Evolutionary conservation across 2,113 vertebrate genomes (phyloP).

Genomic region (Laterallus jamaicensis): DNA sequence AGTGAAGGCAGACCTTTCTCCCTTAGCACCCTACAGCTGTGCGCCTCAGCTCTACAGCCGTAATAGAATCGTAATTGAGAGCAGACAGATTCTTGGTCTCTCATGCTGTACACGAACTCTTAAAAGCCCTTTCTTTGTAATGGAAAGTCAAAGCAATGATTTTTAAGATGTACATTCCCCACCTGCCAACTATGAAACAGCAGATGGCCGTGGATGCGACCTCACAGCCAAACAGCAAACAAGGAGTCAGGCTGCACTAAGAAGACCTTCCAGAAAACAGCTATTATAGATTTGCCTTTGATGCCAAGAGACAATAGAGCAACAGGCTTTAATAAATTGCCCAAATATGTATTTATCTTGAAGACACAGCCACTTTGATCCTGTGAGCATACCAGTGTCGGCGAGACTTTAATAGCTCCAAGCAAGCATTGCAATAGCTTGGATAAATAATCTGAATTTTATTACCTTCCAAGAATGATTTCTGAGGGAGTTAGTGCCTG

Average conservation of each 20-base stretch:
- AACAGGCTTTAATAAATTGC: slow-evolving; percentile 48
- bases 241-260: neutral
- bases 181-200: neutral
- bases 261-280: slow-evolving; percentile 27
- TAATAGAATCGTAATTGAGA: neutral
- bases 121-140: neutral
- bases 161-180: neutral
- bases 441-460: slow-evolving; percentile 61
- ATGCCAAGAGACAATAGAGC: slow-evolving; percentile 38
- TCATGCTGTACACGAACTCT: neutral
- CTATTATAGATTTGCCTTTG: neutral
- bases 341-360: slow-evolving; percentile 50
- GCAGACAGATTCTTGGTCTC: neutral
- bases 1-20: neutral
- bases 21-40: neutral
- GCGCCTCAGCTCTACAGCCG: neutral
- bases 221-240: neutral
- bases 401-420: slow-evolving; percentile 23
- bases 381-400: slow-evolving; percentile 13
- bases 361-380: slow-evolving; percentile 46
- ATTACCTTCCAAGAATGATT: slow-evolving; percentile 55
- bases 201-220: neutral
- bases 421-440: slow-evolving; percentile 41
- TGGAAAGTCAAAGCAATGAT: slow-evolving; percentile 6
- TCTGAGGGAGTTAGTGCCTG: neutral